phyloP scores from a whole-genome alignment of 2,113 vertebrate genomes.

The Leuciscus idus region DNA sequence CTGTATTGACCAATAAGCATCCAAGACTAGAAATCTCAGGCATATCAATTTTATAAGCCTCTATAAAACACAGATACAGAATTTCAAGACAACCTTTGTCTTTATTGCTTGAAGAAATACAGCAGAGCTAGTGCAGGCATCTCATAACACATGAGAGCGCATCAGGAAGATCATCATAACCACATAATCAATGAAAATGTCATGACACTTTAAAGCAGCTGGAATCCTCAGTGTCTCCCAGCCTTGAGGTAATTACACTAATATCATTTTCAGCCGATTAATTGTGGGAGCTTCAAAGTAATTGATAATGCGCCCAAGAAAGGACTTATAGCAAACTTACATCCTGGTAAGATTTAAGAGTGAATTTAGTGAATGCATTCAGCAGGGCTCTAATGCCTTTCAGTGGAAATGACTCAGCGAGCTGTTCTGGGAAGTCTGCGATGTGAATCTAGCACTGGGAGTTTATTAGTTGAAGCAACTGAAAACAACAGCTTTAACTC shows the following conservation, averaged over 20 bases:
- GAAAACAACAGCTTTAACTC: slow-evolving; percentile 31
- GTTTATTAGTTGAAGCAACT: slow-evolving; percentile 41
- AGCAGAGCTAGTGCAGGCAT: background rate
- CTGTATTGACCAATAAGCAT: background rate
- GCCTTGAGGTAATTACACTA: background rate
- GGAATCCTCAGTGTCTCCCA: background rate
- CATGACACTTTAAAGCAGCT: background rate
- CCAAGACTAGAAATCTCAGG: background rate
- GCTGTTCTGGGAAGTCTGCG: slow-evolving; percentile 27
- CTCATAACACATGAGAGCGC: background rate
- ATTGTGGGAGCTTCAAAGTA: background rate
- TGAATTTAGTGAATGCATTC: background rate
- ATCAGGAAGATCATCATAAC: slow-evolving; percentile 1
- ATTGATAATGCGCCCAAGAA: background rate
- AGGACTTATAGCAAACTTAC: background rate
- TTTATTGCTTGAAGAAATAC: background rate
- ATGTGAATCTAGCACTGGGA: slow-evolving; percentile 16
- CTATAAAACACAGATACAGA: background rate
- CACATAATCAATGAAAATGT: slow-evolving; percentile 18
- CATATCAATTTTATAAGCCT: background rate
- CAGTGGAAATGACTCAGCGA: slow-evolving; percentile 39
- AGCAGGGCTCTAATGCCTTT: background rate
- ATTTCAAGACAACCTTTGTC: background rate
- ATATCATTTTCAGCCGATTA: slow-evolving; percentile 27
- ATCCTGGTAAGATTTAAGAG: slow-evolving; percentile 1